Evolutionary conservation across 92 coral and sea anemone species (phyloP).

Genomic region (Bergia puertoricense): DNA sequence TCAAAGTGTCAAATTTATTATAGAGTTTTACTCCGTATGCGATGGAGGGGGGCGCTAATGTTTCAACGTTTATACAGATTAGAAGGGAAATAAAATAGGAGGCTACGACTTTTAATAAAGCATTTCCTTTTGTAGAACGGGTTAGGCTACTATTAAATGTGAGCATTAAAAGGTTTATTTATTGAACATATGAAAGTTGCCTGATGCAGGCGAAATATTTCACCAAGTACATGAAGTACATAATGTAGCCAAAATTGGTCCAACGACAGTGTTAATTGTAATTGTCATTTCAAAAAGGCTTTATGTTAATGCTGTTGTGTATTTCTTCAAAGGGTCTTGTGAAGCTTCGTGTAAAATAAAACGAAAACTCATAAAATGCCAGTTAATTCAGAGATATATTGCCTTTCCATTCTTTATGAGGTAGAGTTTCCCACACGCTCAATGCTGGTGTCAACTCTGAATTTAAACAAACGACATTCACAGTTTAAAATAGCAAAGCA

Average conservation of each 20-base stretch:
- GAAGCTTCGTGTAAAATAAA: constrained; percentile 32
- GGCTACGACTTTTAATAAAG: constrained; percentile 1
- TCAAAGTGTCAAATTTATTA: constrained; percentile 40
- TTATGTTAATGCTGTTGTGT: constrained; percentile 7
- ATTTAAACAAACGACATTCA: constrained; percentile 27
- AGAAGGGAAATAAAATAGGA: neutral
- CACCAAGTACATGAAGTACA: neutral
- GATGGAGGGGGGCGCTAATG: constrained; percentile 35
- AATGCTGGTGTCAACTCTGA: neutral
- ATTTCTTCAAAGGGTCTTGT: constrained; percentile 17
- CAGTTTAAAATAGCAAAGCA: neutral
- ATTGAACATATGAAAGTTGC: constrained; percentile 37
- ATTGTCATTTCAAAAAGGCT: constrained; percentile 19
- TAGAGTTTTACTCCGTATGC: constrained; percentile 12
- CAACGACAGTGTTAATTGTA: constrained; percentile 5
- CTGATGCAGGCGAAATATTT: constrained; percentile 29
- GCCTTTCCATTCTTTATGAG: neutral
- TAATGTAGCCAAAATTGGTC: neutral
- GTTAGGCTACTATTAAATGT: neutral
- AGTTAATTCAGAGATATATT: constrained; percentile 24
- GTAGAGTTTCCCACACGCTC: neutral
- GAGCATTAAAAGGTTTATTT: constrained; percentile 23
- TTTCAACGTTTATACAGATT: neutral
- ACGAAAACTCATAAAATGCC: constrained; percentile 16
- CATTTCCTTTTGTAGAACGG: constrained; percentile 20